Base-by-base conservation (phyloP, 2,797 vertebrate species). In the Thripadectes ignobilis region DNA sequence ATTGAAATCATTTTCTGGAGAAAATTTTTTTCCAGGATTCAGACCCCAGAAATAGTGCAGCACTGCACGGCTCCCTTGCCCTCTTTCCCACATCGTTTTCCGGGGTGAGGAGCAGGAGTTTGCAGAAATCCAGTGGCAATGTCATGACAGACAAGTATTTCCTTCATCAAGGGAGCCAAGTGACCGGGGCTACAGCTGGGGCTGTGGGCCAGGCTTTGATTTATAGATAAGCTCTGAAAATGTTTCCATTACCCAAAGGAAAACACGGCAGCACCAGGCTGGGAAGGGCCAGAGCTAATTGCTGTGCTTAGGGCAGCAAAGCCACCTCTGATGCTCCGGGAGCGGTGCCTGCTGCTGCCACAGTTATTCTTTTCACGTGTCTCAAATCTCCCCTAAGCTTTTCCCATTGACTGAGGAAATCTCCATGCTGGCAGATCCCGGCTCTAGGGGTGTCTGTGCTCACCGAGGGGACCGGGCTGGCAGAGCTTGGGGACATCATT, bases 1-100 rank as follows among this genome's bases (percentile, higher is more conserved):
- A 91, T 71, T 96, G 96, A 97, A 97, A 89, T 92, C 0, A 94
- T 96, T 95, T 96, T 88, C 89, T 43, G 26, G 66, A 94, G 83
- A 71, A 55, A 34, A 22, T 36, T 45, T 87, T 89, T 88, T 94
- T 92, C 89, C 88, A 62, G 69, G 65, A 93, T 76, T n/a, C 85
- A 89, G 84, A 66, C 48, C 72, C 65, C 62, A 73, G 91, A 62
- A 91, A 78, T 14, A 85, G 77, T 17, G 46, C 63, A 68, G 52
- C 24, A 5, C 54, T 76, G 71, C 66, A 24, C 45, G 59, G 66
- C 26, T 73, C 68, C 82, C n/a, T 66, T 41, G 22, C 36, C 84
- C 29, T 68, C 58, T 69, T 91, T 72, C 66, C 72, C 71, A 66
- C 85, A 83, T 21, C 0, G 0, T 65, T 76, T 93, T 92, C 85